phyloP scores from a whole-genome alignment of 2,113 vertebrate genomes.

The Pygoscelis adeliae region DNA sequence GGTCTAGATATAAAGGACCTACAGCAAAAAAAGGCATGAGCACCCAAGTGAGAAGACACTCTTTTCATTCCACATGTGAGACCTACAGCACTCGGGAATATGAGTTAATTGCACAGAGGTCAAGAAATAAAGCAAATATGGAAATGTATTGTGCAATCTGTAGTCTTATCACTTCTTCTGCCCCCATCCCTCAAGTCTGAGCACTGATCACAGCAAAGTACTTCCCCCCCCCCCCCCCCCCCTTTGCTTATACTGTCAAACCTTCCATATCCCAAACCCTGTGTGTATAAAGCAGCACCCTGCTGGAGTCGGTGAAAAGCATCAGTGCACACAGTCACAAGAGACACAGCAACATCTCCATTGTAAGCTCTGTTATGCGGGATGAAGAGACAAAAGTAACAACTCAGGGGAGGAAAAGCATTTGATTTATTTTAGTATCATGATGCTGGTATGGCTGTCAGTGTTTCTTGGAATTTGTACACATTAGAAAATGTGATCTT shows the following conservation, averaged over 20 bases:
- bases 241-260: neutral
- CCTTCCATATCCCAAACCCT: neutral
- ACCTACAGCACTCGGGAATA: neutral
- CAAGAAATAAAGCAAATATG: conserved; percentile 18
- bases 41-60: neutral
- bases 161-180: neutral
- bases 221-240: too few relatives aligned
- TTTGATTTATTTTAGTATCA: neutral
- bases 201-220: conserved; percentile 10
- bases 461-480: neutral
- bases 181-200: neutral
- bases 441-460: neutral
- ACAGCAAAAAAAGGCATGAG: neutral
- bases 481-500: neutral
- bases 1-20: neutral
- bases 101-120: neutral
- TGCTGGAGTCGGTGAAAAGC: neutral
- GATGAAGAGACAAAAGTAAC: neutral
- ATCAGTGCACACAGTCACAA: neutral
- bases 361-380: neutral
- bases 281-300: neutral
- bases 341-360: neutral
- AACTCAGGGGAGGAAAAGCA: neutral
- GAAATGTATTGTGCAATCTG: neutral
- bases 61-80: neutral